A percentile compares a stretch with the other conserved stretches of the same genome.
These are phyloP conservation scores for Steinernema scapterisci DNA, from an alignment of 2,888 invertebrate species.

Conservation along the genomic window DNA sequence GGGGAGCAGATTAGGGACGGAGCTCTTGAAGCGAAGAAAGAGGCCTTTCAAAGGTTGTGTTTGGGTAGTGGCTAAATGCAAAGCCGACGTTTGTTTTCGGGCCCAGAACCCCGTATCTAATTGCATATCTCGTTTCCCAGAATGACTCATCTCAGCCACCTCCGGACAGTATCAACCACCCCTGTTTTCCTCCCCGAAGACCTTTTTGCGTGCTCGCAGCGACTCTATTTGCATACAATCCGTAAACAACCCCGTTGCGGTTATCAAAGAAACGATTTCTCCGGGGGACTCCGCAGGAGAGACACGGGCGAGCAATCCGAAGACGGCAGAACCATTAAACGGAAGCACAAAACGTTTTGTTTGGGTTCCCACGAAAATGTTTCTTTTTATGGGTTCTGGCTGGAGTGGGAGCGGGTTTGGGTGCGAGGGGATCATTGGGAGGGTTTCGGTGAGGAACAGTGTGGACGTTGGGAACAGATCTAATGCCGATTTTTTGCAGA, in stretches of 20 bases:
- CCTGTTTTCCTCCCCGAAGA: too few relatives aligned
- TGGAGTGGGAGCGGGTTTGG: not conserved
- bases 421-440: too few relatives aligned
- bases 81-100: too few relatives aligned
- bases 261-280: constrained; percentile 7
- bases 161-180: too few relatives aligned
- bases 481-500: constrained; percentile 33
- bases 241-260: not conserved
- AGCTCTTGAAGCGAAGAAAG: too few relatives aligned
- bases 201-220: too few relatives aligned
- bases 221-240: constrained; percentile 2
- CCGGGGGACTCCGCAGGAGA: not conserved
- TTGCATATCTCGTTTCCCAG: not conserved
- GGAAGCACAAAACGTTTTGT: not conserved
- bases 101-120: too few relatives aligned
- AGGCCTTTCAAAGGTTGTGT: too few relatives aligned
- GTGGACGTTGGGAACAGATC: too few relatives aligned
- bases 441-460: too few relatives aligned
- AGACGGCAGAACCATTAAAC: not conserved
- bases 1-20: too few relatives aligned
- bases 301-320: not conserved
- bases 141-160: not conserved
- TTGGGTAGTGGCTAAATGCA: too few relatives aligned
- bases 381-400: not conserved
- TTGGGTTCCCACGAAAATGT: not conserved